Base-by-base conservation (phyloP, 2,888 invertebrate species). In the Eupithecia exiguata region DNA sequence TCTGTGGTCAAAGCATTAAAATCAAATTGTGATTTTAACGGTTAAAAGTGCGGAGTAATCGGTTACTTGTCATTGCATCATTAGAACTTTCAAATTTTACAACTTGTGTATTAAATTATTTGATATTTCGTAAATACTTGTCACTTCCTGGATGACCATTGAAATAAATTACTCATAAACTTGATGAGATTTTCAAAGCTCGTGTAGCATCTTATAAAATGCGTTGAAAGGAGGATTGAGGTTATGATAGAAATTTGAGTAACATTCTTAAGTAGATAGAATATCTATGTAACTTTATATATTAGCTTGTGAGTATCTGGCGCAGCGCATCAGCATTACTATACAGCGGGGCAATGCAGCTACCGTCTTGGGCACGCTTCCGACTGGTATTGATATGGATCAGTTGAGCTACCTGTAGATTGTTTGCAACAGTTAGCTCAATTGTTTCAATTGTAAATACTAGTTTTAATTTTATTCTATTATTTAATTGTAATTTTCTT, bases 31-130 rank as follows among this genome's bases (percentile, higher is more conserved):
- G 63, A 81, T 79, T 78, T 74, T 61, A 53, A 80, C 79, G 80
- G 77, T 76, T 73, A 70, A 77, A 78, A 80, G 74, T 77, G 71
- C 77, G 74, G 70, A 74, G 75, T 83, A 81, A 82, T 82, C 81
- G 80, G 72, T 82, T 81, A 82, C 80, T 82, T 82, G 83, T 81
- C 82, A 84, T 86, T 84, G 82, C 83, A 81, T 85, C 81, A 86
- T 79, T 77, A 75, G 62, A 69, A 79, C 80, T 81, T 80, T 81
- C 80, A 73, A 74, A 77, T 77, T 77, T 80, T 77, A 61, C 71
- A 63, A 69, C 38, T 21, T 66, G 49, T 46, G 35, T 43, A 46
- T 61, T 36, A 43, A 40, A 58, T 66, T 25, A 69, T 63, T 40
- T 40, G 25, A 10, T 21, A 66, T 66, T 40, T 40, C 21, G 40